A percentile compares a stretch with the other conserved stretches of the same genome.
Evolutionary conservation across 2,888 invertebrate species (phyloP).

Genomic region (Lycocerus yunnanus): DNA sequence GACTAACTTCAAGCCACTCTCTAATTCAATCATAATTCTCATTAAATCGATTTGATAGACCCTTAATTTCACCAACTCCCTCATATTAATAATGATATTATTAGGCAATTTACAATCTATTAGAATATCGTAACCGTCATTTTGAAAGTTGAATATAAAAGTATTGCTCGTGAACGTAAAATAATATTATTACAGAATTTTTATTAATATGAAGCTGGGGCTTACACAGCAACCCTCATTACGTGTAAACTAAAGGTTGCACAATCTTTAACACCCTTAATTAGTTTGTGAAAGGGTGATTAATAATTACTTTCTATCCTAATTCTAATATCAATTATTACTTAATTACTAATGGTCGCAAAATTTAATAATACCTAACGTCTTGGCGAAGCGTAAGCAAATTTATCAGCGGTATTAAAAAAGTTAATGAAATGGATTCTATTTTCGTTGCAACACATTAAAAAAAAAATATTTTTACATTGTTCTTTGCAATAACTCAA

Average conservation of each 20-base stretch:
- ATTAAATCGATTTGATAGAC: conserved; percentile 8
- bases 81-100: not conserved
- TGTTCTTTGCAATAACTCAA: not conserved
- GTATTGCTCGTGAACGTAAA: not conserved
- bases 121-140: not conserved
- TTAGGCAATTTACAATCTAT: not conserved
- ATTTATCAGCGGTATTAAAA: not conserved
- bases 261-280: not conserved
- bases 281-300: not conserved
- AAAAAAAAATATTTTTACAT: not conserved
- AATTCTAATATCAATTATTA: not conserved
- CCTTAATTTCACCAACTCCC: not conserved
- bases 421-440: not conserved
- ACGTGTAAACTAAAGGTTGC: not conserved
- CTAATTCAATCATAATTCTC: conserved; percentile 15
- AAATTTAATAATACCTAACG: not conserved
- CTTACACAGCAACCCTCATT: not conserved
- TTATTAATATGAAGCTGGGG: not conserved
- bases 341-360: not conserved
- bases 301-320: not conserved
- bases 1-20: conserved; percentile 8
- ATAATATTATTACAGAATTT: not conserved
- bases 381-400: not conserved
- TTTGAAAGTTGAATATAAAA: not conserved
- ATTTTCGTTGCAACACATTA: not conserved